Conservation (phyloP, 2,113 vertebrate genomes). For the Leptobrachium ailaonicum region DNA sequence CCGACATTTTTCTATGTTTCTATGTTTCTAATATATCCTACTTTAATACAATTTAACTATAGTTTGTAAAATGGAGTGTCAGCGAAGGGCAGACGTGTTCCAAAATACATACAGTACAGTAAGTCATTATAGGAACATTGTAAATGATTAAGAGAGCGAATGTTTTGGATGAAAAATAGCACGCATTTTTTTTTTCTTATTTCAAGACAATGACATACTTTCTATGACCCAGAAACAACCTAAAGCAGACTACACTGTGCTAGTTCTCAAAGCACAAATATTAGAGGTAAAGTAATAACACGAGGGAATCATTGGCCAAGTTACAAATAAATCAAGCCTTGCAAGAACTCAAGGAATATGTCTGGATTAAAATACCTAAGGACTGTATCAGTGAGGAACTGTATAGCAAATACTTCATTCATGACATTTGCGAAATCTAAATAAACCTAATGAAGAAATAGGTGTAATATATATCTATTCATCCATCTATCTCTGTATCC, state of each 20-base stretch:
- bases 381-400: slow-evolving; percentile 49
- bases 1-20: slow-evolving; percentile 30
- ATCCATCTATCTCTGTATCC: no score
- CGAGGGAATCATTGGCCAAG: slow-evolving; percentile 50
- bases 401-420: slow-evolving; percentile 46
- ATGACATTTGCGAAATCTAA: slow-evolving; percentile 55
- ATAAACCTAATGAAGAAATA: slow-evolving; percentile 16
- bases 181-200: slow-evolving; percentile 50
- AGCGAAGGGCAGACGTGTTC: slow-evolving; percentile 52
- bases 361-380: slow-evolving; percentile 42
- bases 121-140: slow-evolving; percentile 37
- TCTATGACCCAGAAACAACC: slow-evolving; percentile 53
- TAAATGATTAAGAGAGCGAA: slow-evolving; percentile 47
- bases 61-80: slow-evolving; percentile 42
- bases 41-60: slow-evolving; percentile 40
- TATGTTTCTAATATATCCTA: slow-evolving; percentile 49
- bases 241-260: slow-evolving; percentile 39
- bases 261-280: slow-evolving; percentile 55
- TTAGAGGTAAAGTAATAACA: slow-evolving; percentile 53
- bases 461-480: no score
- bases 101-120: slow-evolving; percentile 46
- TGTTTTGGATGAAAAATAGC: slow-evolving; percentile 41
- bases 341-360: slow-evolving; percentile 55
- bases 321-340: slow-evolving; percentile 55
- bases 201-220: slow-evolving; percentile 52